Evolutionary conservation across 2,797 vertebrate species (phyloP), one percentile per base, ranked within the genome.

Genomic region (Lycodopsis pacificus): DNA sequence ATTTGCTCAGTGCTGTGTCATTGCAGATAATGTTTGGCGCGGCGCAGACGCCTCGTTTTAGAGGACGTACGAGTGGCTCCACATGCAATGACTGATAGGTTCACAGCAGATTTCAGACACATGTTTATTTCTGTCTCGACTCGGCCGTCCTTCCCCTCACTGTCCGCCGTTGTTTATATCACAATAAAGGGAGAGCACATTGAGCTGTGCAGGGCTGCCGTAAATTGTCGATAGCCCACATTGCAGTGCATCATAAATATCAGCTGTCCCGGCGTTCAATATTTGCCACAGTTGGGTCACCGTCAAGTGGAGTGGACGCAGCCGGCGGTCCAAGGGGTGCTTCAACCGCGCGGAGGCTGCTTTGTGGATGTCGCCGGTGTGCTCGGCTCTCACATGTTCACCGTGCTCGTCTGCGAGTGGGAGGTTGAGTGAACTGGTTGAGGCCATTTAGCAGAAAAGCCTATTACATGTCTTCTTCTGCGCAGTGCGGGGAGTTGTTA

Each of bases 241-340:
- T 83, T 65, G 53, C 75, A 58, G 75, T 83, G 65, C 54, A 64
- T 63, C 77, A 83, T 92, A 93, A 95, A 94, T 87, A 91, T 86
- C 59, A 71, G 66, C 77, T 58, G 74, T 87, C 80, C 57, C 38
- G 13, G 66, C 14, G 1, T 63, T 77, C 42, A 49, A 44, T 74
- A 46, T 78, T 74, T n/a, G 34, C 79, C 56, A 70, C 76, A n/a
- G 53, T 71, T 53, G 73, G 73, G 67, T 85, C 67, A 62, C 68
- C 70, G 36, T 78, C 67, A 79, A 20, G 71, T 20, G 65, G 34
- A 76, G 74, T 51, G 79, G 65, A 65, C 44, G 25, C 27, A 22
- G 44, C 46, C 17, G 7, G 49, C 58, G 20, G 65, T 83, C 44
- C 71, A 25, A 54, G 73, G 1, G 54, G 65, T 7, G 65, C 57